Percentiles rank a stretch among this genome's conserved stretches.
phyloP scores from a whole-genome alignment of 2,113 vertebrate species.

The Protobothrops flavoviridis region DNA sequence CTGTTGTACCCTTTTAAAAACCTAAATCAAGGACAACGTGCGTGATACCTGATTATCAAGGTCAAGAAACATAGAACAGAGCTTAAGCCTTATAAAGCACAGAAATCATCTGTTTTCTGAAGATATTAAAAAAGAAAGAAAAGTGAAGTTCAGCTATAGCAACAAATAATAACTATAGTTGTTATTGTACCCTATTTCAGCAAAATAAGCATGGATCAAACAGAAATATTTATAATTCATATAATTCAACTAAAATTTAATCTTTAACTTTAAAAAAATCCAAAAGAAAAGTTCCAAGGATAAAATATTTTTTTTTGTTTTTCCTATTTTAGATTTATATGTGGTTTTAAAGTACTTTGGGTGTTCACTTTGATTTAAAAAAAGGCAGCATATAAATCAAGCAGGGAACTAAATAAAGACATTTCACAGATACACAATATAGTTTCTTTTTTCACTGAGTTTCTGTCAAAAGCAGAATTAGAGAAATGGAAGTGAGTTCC shows the following conservation, averaged over 20 bases:
- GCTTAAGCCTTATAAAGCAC: not conserved
- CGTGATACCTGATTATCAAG: not conserved
- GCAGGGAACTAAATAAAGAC: not conserved
- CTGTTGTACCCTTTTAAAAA: conserved; percentile 3
- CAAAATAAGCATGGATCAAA: not conserved
- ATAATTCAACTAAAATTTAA: not conserved
- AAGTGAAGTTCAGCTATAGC: not conserved
- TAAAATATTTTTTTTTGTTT: not conserved
- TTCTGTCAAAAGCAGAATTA: not conserved
- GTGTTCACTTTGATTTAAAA: not conserved
- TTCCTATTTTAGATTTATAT: not conserved
- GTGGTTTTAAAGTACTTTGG: not conserved
- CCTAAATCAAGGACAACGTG: conserved; percentile 13
- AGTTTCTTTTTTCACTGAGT: not conserved
- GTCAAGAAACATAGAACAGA: not conserved
- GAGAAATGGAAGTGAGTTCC: not conserved
- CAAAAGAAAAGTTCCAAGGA: not conserved
- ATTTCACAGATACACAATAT: not conserved
- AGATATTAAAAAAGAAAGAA: not conserved
- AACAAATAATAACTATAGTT: not conserved
- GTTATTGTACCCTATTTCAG: not conserved
- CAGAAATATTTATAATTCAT: not conserved
- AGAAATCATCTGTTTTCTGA: not conserved
- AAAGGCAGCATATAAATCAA: not conserved
- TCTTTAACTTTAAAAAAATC: not conserved